Base-by-base conservation (phyloP, 1,140 invertebrate genomes). In the Leguminivora glycinivorella region DNA sequence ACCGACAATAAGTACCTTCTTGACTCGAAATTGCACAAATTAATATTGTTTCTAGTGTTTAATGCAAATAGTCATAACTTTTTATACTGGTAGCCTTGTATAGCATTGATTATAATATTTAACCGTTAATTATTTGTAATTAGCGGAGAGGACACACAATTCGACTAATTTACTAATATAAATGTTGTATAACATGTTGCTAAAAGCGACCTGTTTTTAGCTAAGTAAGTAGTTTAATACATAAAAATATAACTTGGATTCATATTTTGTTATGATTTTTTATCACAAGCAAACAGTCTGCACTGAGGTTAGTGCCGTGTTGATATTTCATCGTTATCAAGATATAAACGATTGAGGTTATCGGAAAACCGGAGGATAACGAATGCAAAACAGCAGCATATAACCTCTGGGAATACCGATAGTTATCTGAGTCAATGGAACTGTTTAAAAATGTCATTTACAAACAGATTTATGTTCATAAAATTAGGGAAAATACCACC, bases 331-430 rank as follows among this genome's bases (percentile, higher is more conserved):
- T 4, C n/a, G n/a, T 63, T 31, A 63, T 63, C 58, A 29, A 63
- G 58, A 63, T 63, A 63, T 17, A 17, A 17, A 26, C 34, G 58
- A 79, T 79, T 81, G 58, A 76, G 79, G 79, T 79, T 79, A 80
- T 80, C 78, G 63, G 72, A 74, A 76, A 74, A 75, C 66, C 31
- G 24, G 7, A 22, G 14, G 72, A 77, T 77, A 80, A 75, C 68
- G 43, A 70, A 72, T 70, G 31, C 47, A 43, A 34, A 60, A 24
- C 29, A 31, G 17, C 60, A 52, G 22, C 12, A 63, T 31, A 63
- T 63, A 63, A 63, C 26, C 58, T 29, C 26, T 63, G 58, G 58
- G 29, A 63, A 63, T 63, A 63, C 58, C 29, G 26, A 63, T 63
- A 31, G 17, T 25, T 12, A 58, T 31, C 58, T 63, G 29, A 63